Conservation (phyloP, 1,140 invertebrate genomes). For the Hypothenemus hampei region DNA sequence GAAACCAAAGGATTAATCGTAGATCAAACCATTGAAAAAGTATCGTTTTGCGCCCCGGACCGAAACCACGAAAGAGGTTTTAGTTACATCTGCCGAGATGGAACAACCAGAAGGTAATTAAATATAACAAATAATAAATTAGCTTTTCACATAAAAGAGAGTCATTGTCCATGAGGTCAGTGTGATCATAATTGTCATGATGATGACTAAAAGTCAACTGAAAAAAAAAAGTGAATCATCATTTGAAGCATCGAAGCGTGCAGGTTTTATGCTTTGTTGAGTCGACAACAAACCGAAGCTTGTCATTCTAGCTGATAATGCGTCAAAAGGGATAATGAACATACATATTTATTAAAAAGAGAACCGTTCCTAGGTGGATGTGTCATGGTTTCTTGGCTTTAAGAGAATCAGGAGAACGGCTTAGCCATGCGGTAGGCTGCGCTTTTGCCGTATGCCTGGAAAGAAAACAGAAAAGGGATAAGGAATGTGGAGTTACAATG, state of each 20-base stretch:
- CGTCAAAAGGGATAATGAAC: too few species aligned
- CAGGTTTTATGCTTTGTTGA: too few species aligned
- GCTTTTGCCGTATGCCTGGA: conserved; percentile 98
- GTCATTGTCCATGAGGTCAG: too few species aligned
- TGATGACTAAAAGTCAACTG: too few species aligned
- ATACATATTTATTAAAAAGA: too few species aligned
- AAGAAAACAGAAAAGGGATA: conserved; percentile 94
- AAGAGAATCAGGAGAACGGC: conserved; percentile 93
- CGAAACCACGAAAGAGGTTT: conserved; percentile 97
- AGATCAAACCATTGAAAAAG: conserved; percentile 99
- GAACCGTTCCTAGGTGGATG: conserved; percentile 89
- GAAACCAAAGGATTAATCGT: conserved; percentile 98
- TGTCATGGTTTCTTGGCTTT: conserved; percentile 97
- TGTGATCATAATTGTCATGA: too few species aligned
- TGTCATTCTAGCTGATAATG: too few species aligned
- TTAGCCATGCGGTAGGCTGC: conserved; percentile 98
- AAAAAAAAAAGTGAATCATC: too few species aligned
- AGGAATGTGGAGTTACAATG: conserved; percentile 91
- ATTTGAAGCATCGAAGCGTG: too few species aligned
- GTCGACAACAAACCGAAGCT: too few species aligned
- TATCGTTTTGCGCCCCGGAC: conserved; percentile 99
- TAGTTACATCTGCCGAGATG: conserved; percentile 42
- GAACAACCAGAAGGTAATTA: conserved; percentile 59
- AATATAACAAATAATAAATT: background rate
- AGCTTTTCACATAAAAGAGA: too few species aligned